Evolutionary conservation across 2,888 invertebrate genomes (phyloP).

Genomic region (Cataglyphis cursor): DNA sequence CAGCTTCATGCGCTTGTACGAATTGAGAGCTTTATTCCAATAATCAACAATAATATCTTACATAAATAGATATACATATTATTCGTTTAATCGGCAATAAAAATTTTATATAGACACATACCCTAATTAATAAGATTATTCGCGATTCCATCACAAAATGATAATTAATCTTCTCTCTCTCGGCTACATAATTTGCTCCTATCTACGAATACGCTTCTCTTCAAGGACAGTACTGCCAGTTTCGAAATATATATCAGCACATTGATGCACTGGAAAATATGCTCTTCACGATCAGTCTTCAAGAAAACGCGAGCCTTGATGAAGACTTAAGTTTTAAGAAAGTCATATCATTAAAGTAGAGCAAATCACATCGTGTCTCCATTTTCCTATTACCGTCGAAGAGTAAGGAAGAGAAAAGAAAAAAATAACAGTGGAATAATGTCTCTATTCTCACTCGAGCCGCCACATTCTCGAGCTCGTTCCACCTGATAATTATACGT

Average conservation of each 20-base stretch:
- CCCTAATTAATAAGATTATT: slow-evolving; percentile 32
- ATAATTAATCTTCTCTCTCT: not conserved
- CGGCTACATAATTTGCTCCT: not conserved
- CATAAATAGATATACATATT: not conserved
- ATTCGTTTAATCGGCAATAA: slow-evolving; percentile 3
- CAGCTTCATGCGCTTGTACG: not conserved
- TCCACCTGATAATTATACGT: slow-evolving; percentile 85
- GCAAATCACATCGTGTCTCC: slow-evolving; percentile 59
- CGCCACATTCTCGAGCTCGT: slow-evolving; percentile 83
- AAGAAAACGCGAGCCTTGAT: slow-evolving; percentile 15
- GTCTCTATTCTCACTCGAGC: slow-evolving; percentile 84
- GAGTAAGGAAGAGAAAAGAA: slow-evolving; percentile 59
- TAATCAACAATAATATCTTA: slow-evolving; percentile 6
- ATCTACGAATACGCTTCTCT: slow-evolving; percentile 4
- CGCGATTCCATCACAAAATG: slow-evolving; percentile 16
- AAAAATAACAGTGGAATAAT: slow-evolving; percentile 79
- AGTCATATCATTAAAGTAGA: slow-evolving; percentile 53
- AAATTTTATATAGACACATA: not conserved
- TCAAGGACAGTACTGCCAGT: slow-evolving; percentile 41
- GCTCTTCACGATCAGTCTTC: slow-evolving; percentile 24
- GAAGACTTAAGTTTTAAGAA: slow-evolving; percentile 41
- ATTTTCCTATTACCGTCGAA: slow-evolving; percentile 55
- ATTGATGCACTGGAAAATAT: not conserved
- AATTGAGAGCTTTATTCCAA: not conserved
- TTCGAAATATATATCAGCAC: slow-evolving; percentile 29